Base-by-base conservation (phyloP, 1,140 invertebrate genomes). In the Sipha flava region DNA sequence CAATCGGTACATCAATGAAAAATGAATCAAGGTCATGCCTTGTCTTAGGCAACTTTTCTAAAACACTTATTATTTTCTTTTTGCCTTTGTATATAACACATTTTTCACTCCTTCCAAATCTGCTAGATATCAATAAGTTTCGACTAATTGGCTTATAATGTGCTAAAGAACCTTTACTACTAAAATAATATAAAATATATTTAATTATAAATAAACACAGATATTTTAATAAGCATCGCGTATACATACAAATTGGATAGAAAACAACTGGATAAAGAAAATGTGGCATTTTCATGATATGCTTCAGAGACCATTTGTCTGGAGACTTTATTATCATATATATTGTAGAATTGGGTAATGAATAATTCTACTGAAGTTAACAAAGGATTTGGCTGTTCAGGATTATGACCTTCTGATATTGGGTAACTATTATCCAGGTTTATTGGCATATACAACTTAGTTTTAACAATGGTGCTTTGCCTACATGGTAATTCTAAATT, bases 11-110 rank as follows among this genome's bases (percentile, higher is more conserved):
- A 77, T 77, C 73, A 59, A 77, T 52, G 37, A 43, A 14, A 6
- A 77, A 77, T 10, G 73, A 77, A 1, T 21, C 73, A n/a, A 77
- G 26, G n/a, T 77, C 73, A 29, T 77, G 73, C 9, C 59, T 77
- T 31, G 73, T 43, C 23, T 77, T 77, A 4, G 73, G 73, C 40
- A 77, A 59, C 18, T 77, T 77, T 6, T 59, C 37, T 29, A 77
- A 18, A 18, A 77, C 40, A 18, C 59, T 77, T 5, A 77, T 18
- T 18, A 77, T 29, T 9, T 77, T 59, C 5, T 43, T 37, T 77
- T 29, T 77, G 5, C 73, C 52, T 40, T 43, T 77, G 7, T 59
- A 34, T 18, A 77, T 16, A 57, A n/a, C 40, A 2, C 73, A 52
- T 43, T 16, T 2, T 77, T n/a, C n/a, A n/a, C n/a, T n/a, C n/a